Base-by-base conservation (phyloP, 2,113 vertebrate species). In the Mixornis gularis region DNA sequence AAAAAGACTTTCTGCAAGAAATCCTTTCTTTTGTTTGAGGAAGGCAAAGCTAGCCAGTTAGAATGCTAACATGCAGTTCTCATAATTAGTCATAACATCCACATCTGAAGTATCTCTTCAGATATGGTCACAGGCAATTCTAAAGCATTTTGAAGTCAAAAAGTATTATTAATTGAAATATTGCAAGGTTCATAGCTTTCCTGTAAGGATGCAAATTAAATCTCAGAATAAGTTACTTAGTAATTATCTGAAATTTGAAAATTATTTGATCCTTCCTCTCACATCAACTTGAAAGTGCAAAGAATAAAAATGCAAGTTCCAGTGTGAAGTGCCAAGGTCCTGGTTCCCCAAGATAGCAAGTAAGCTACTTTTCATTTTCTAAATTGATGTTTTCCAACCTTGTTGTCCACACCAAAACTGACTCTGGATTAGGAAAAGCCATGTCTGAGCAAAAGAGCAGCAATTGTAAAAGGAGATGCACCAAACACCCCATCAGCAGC, bases 121-220 rank as follows among this genome's bases (percentile, higher is more conserved):
- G 76, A 94, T 38, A 46, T 77, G 25, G 38, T 93, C 82, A 80
- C 27, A 87, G 27, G 86, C 65, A 89, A 86, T 84, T 38, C 1
- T 1, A 93, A 95, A 87, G 72, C 22, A 85, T 83, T 79, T 80
- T 84, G 77, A 92, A 95, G 56, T 69, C 32, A 59, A 83, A 60
- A 92, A 73, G 29, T 82, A 95, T 89, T 94, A 86, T 83, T 85
- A 88, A 66, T 48, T 62, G 62, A 82, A 96, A 78, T 12, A 80
- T 92, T 94, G 92, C 89, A 91, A 85, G 93, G 70, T 79, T 93
- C 86, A 89, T 34, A 94, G 74, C 77, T 95, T 60, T 66, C 51
- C 65, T 91, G 88, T 90, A 93, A 83, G 60, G 94, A 89, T 77
- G 59, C 43, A 92, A 90, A 93, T 82, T 90, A 85, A 53, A 80